phyloP scores from a whole-genome alignment of 1,140 invertebrate species.

The Lanistes nyassanus region DNA sequence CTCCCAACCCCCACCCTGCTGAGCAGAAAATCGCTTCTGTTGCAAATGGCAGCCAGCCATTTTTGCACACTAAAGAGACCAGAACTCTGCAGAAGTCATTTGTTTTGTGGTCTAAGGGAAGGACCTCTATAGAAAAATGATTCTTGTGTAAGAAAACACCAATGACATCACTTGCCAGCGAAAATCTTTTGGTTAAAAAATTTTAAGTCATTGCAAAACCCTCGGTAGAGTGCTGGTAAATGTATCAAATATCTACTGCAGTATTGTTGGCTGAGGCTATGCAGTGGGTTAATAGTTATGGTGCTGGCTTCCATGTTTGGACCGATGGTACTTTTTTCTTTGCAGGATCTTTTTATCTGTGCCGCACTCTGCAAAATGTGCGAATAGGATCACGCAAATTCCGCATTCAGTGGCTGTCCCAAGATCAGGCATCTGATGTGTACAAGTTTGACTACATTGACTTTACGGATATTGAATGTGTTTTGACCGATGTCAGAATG shows the following conservation, averaged over 20 bases:
- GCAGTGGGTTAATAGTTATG: not conserved
- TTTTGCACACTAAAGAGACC: too few relatives aligned
- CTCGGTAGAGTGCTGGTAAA: not conserved
- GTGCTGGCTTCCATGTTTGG: not conserved
- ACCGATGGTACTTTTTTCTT: constrained; percentile 22
- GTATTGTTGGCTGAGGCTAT: not conserved
- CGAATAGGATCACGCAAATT: constrained; percentile 80
- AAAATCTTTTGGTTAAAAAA: too few relatives aligned
- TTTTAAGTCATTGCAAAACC: too few relatives aligned
- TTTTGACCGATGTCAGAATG: constrained; percentile 83
- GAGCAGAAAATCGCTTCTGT: too few relatives aligned
- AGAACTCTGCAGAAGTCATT: too few relatives aligned
- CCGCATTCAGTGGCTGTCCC: constrained; percentile 89
- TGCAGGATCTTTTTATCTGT: constrained; percentile 89
- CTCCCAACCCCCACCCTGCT: too few relatives aligned
- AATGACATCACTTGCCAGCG: too few relatives aligned
- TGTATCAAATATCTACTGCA: not conserved
- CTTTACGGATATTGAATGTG: constrained; percentile 70
- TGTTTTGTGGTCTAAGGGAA: too few relatives aligned
- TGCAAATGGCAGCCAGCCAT: too few relatives aligned
- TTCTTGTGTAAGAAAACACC: too few relatives aligned
- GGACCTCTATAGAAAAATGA: too few relatives aligned
- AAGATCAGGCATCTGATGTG: constrained; percentile 74
- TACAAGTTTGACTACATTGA: constrained; percentile 93
- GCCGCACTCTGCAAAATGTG: constrained; percentile 90